Percentiles rank a stretch among this genome's conserved stretches.
Conservation (phyloP, 2,888 invertebrate species). For the Nymphalis polychloros region DNA sequence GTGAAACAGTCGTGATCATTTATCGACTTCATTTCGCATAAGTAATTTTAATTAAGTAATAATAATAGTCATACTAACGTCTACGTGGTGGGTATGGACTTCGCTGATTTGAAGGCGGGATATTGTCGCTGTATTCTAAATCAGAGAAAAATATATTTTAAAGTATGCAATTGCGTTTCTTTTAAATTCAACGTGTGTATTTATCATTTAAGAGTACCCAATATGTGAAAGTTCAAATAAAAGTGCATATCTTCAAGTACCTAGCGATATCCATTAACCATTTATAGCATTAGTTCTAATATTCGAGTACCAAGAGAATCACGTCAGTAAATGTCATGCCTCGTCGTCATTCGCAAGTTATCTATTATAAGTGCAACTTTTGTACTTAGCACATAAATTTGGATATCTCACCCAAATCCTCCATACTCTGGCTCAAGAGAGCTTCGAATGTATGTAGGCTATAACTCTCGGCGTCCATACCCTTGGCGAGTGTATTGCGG, state of each 20-base stretch:
- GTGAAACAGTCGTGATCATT: too few species aligned
- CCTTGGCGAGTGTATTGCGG: constrained; percentile 94
- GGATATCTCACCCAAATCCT: constrained; percentile 88
- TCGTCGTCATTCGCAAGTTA: constrained; percentile 4
- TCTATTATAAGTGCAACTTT: constrained; percentile 9
- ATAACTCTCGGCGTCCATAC: constrained; percentile 97
- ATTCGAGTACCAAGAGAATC: background rate
- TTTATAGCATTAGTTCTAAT: background rate
- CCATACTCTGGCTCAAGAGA: constrained; percentile 95
- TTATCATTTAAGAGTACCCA: background rate
- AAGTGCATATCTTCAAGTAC: constrained; percentile 3
- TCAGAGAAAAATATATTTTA: constrained; percentile 46
- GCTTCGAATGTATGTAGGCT: constrained; percentile 97
- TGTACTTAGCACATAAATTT: constrained; percentile 12
- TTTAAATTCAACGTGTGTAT: background rate
- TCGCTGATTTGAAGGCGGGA: constrained; percentile 91
- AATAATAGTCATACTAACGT: constrained; percentile 83
- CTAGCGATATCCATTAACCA: constrained; percentile 7
- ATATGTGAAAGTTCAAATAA: background rate
- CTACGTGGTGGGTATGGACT: constrained; percentile 92
- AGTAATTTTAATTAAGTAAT: too few species aligned
- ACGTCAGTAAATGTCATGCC: background rate
- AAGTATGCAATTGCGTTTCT: background rate
- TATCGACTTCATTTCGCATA: too few species aligned
- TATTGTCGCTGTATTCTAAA: constrained; percentile 92